phyloP scores from a whole-genome alignment of 2,888 invertebrate genomes.

The Eustalomyia histrio region DNA sequence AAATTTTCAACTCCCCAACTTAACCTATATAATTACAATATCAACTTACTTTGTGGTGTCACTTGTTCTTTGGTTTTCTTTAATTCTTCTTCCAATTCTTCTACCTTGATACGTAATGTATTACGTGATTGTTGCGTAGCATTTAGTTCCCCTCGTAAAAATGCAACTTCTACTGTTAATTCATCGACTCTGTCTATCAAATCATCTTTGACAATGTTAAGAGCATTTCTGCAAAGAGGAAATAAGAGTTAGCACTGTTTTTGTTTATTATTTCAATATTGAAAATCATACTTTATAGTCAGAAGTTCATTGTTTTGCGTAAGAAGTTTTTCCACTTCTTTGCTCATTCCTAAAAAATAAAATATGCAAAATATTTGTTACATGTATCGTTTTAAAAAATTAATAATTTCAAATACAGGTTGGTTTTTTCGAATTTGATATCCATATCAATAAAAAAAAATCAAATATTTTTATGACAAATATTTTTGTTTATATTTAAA shows the following conservation, averaged over 20 bases:
- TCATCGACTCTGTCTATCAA: conserved; percentile 99
- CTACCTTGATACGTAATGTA: conserved; percentile 89
- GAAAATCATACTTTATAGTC: conserved; percentile 92
- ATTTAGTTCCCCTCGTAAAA: conserved; percentile 94
- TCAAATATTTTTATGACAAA: too few relatives aligned
- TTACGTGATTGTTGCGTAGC: conserved; percentile 91
- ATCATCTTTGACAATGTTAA: conserved; percentile 99
- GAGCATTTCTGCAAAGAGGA: conserved; percentile 88
- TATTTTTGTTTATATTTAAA: too few relatives aligned
- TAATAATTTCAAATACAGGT: not conserved
- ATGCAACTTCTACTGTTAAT: conserved; percentile 93
- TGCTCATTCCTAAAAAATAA: conserved; percentile 93
- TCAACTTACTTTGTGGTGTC: conserved; percentile 75
- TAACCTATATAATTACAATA: not conserved
- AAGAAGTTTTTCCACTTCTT: conserved; percentile 99
- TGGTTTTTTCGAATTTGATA: too few relatives aligned
- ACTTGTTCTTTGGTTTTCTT: conserved; percentile 86
- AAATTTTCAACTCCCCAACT: not conserved
- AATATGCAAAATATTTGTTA: too few relatives aligned
- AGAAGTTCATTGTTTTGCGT: conserved; percentile 99
- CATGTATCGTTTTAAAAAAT: not conserved
- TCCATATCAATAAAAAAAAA: too few relatives aligned
- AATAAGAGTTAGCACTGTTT: too few relatives aligned
- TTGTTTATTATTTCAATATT: conserved; percentile 20
- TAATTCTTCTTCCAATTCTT: conserved; percentile 93